Percentiles rank a stretch among this genome's conserved stretches.
Conservation (phyloP, 37 sponge, comb jelly and placozoan genomes). For the Tethya wilhelma region DNA sequence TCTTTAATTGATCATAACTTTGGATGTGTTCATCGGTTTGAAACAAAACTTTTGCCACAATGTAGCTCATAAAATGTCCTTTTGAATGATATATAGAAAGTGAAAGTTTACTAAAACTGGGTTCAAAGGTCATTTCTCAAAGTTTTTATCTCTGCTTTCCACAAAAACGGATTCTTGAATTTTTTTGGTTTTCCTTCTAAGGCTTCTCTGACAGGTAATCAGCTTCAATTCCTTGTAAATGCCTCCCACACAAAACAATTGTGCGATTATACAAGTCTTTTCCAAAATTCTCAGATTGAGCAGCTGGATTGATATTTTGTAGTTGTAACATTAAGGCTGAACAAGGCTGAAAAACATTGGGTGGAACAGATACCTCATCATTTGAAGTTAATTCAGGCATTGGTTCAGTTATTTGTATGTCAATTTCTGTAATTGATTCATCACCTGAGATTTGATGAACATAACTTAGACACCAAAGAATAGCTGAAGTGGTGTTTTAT, state of each 20-base stretch:
- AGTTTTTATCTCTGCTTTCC: no score
- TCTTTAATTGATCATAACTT: no score
- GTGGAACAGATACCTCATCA: constrained; percentile 1
- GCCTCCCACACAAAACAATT: neutral
- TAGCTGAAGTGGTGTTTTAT: constrained; percentile 42
- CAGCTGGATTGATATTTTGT: neutral
- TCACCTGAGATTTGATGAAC: neutral
- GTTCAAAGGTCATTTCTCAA: no score
- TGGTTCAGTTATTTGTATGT: neutral
- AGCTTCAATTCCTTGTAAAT: constrained; percentile 1
- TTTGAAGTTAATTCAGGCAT: neutral
- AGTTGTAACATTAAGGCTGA: neutral
- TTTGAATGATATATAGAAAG: no score
- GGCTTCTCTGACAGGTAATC: no score
- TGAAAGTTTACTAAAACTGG: no score
- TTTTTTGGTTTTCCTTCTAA: no score
- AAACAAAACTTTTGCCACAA: no score
- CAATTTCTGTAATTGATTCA: neutral
- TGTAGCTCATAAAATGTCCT: no score
- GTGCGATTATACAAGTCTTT: neutral
- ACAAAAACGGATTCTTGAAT: no score
- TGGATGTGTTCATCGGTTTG: no score
- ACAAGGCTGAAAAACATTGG: constrained; percentile 3
- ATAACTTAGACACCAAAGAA: constrained; percentile 6
- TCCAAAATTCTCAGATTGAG: neutral